Evolutionary conservation across 2,888 invertebrate genomes (phyloP), one percentile per base, ranked within the genome.

Genomic region (Mesorhabditis belari): DNA sequence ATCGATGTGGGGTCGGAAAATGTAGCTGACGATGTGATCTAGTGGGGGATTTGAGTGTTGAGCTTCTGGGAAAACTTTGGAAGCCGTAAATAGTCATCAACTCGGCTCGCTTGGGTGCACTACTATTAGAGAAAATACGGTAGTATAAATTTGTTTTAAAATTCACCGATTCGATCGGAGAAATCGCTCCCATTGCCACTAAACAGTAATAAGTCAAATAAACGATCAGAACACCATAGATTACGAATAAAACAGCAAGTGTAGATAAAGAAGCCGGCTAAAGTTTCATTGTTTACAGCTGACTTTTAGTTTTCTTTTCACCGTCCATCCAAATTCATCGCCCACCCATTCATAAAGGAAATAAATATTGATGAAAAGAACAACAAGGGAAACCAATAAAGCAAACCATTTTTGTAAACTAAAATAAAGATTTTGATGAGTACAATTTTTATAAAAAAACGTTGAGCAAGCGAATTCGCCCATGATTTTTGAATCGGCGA

Each of bases 381-480:
- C 88, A 50, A 88, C 81, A 4, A 87, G 76, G 0, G 71, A 71
- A n/a, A 66, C 64, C 5, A 73, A 24, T 24, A 74, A 57, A 17
- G 66, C 55, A 52, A 72, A 61, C 6, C 64, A 55, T 60, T 75
- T 74, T 54, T 69, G 71, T n/a, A 62, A 44, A 21, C 89, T 76
- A 61, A 62, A 70, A 60, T 19, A 9, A 49, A 27, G n/a, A 24
- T 21, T 58, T 23, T n/a, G 26, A 24, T 4, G 6, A 12, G 28
- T 9, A n/a, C 17, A 52, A 58, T 55, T 23, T 53, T 25, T 17
- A 49, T 26, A 49, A 19, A 52, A 87, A 84, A 83, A 89, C 89
- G 86, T 70, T 83, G 89, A 89, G 82, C 90, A 90, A 24, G 85
- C 87, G 81, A 91, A 91, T 73, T 89, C 87, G 21, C 89, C 88